These are phyloP conservation scores for Nansenia antarctica DNA, from an alignment of 2,113 vertebrate species.

Conservation along the genomic window DNA sequence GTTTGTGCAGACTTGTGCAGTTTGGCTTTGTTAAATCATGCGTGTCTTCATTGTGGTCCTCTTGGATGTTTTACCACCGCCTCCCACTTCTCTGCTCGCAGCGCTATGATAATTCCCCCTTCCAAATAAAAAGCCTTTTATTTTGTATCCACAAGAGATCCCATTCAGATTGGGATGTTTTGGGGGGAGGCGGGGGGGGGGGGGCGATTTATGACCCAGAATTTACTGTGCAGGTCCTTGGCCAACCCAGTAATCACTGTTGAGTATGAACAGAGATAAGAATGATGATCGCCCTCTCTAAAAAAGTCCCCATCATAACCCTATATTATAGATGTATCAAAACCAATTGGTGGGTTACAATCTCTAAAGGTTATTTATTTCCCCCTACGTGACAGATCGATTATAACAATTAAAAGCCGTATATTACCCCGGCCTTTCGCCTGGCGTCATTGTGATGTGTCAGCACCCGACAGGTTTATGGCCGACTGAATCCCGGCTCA, in stretches of 20 bases:
- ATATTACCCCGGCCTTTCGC: slow-evolving; percentile 32
- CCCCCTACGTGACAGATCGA: neutral
- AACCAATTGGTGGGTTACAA: neutral
- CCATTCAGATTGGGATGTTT: neutral
- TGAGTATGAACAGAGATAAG: neutral
- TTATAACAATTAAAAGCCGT: slow-evolving; percentile 42
- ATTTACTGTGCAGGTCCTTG: neutral
- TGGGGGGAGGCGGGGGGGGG: too few relatives aligned
- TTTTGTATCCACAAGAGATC: neutral
- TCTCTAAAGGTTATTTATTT: slow-evolving; percentile 11
- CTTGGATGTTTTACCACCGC: neutral
- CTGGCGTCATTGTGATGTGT: slow-evolving; percentile 46
- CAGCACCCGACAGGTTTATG: slow-evolving; percentile 66
- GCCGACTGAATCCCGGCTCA: slow-evolving; percentile 50
- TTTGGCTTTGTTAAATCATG: slow-evolving; percentile 12
- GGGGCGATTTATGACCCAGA: neutral
- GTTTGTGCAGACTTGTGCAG: neutral
- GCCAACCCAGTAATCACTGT: neutral
- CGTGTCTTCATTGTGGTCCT: neutral
- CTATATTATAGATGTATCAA: slow-evolving; percentile 11
- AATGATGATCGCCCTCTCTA: neutral
- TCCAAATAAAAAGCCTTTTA: neutral
- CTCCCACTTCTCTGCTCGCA: neutral
- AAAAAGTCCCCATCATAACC: neutral
- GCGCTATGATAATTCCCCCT: neutral